Base-by-base conservation (phyloP, 2,888 invertebrate genomes). In the Pocota personata region DNA sequence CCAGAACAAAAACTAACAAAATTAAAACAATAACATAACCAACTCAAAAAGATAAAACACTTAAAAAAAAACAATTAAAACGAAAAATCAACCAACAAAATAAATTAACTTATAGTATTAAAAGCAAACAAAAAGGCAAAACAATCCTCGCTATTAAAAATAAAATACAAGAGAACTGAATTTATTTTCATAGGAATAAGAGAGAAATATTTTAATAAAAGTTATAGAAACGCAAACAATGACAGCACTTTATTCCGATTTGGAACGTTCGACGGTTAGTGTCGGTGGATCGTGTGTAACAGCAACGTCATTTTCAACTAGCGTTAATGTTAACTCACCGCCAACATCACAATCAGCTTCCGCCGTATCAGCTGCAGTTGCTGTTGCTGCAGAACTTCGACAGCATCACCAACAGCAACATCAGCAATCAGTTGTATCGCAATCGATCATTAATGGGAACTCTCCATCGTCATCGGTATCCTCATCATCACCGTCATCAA, bases 181-280 rank as follows among this genome's bases (percentile, higher is more conserved):
- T 67, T 60, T 73, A 67, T 83, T 60, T 83, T 73, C 60, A 43
- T 72, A 72, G 19, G 58, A 58, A 10, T 14, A 43, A 30, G 14
- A 58, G 32, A 35, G 6, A 32, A 37, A 43, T 48, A 57, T 27
- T 19, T 30, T 64, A 48, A 72, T 10, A 64, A 58, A 43, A 66
- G 14, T 14, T 40, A 14, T 40, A 14, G n/a, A 43, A 62, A 32
- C 14, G 35, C 12, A 30, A 50, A 76, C 43, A 87, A 89, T 89
- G 89, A 87, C 89, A 71, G 82, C 88, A 75, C 69, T 89, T 48
- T 89, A 87, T 80, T 83, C 87, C 5, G 89, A 89, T 35, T 75
- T 89, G 76, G 89, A 89, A 58, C 88, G 88, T 55, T 57, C 88
- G 52, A 14, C 86, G 43, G 32, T 48, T 16, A 62, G 55, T 48